Percentiles rank a stretch among this genome's conserved stretches.
Conservation (phyloP, 2,113 vertebrate species). For the Tyrannus savana region DNA sequence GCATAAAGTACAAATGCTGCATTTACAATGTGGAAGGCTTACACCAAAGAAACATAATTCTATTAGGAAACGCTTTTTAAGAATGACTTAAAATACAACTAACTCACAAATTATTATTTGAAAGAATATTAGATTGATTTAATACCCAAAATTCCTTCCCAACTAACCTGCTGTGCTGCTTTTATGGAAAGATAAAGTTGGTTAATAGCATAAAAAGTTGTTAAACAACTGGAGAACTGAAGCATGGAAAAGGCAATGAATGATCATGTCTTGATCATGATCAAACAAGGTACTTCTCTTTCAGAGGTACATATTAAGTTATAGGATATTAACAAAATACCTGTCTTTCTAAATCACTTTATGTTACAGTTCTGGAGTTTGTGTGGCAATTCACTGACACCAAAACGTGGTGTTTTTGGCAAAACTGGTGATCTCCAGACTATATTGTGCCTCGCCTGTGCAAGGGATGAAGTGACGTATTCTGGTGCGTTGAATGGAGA, state of each 20-base stretch:
- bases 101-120: not conserved
- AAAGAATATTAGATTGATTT: not conserved
- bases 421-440: slow-evolving; percentile 98
- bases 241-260: not conserved
- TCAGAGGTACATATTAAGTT: not conserved
- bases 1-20: not conserved
- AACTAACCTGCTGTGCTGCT: not conserved
- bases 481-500: slow-evolving; percentile 97
- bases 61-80: not conserved
- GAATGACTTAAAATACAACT: not conserved
- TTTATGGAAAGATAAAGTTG: not conserved
- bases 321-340: not conserved
- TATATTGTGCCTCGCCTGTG: slow-evolving; percentile 95
- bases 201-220: not conserved
- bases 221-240: not conserved
- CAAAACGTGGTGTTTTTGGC: slow-evolving; percentile 96
- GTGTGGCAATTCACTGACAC: slow-evolving; percentile 95
- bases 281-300: not conserved
- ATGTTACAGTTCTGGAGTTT: slow-evolving; percentile 94
- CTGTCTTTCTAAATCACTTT: not conserved
- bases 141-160: not conserved
- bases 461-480: slow-evolving; percentile 95
- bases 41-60: not conserved
- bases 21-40: not conserved
- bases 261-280: not conserved